Evolutionary conservation across 1,140 invertebrate genomes (phyloP), one percentile per base, ranked within the genome.

Genomic region (Lineus longissimus): DNA sequence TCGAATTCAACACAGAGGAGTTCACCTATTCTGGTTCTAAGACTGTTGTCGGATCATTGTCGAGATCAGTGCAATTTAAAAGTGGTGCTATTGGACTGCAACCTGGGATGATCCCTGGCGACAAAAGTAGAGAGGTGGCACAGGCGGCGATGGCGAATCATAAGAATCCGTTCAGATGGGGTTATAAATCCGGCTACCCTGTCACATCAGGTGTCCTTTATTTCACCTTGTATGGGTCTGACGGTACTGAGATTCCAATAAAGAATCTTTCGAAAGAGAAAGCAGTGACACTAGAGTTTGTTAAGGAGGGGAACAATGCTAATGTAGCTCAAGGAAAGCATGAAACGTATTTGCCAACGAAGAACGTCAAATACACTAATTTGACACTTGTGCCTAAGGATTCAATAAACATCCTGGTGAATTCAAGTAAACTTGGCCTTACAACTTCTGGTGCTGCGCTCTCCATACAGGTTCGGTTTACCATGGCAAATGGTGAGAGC

Each of bases 101-200:
- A 59, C 13, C 51, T 73, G 4, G 15, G 45, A 13, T 45, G 59
- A 11, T 41, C 61, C 6, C 40, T 61, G 13, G 33, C 47, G 1
- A 41, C 56, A 9, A 59, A 64, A 11, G 29, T 36, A 4, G 41
- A 7, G 71, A 72, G 56, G 55, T 73, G 0, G 68, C 70, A 22
- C 69, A 73, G 57, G 57, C 73, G 1, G 31, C 68, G 4, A 63
- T 64, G 31, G 62, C 57, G 7, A 59, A 55, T 2, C 19, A 55
- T 13, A 17, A 65, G 15, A 76, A 72, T 58, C 72, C 70, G 13
- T 75, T 61, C 56, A 70, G 73, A n/a, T 76, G 67, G 66, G 71
- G 70, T 23, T 70, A 61, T 59, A n/a, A 6, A 23, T n/a, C 17
- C 0, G 19, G 63, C 23, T 29, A 59, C 0, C 29, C 61, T 15